These are phyloP conservation scores for Zele albiditarsus DNA, from an alignment of 2,888 invertebrate species.

Conservation along the genomic window DNA sequence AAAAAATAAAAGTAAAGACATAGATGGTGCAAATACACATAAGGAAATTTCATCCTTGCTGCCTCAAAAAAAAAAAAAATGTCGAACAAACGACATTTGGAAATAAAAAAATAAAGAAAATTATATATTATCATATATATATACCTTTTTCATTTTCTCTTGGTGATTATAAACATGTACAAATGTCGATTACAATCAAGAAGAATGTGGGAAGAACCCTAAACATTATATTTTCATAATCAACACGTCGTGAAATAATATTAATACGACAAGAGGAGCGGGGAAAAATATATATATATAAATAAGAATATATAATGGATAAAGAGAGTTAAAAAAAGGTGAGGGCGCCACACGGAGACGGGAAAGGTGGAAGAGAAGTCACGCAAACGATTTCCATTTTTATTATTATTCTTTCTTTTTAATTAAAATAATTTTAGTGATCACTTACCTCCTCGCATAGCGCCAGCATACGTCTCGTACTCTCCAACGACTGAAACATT, in stretches of 20 bases:
- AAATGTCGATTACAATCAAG: constrained; percentile 14
- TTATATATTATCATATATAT: constrained; percentile 19
- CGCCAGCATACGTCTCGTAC: constrained; percentile 92
- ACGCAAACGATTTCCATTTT: constrained; percentile 31
- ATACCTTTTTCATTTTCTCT: constrained; percentile 20
- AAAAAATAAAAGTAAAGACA: constrained; percentile 4
- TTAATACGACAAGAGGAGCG: background rate
- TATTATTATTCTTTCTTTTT: background rate
- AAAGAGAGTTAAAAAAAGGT: constrained; percentile 55
- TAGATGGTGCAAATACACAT: constrained; percentile 21
- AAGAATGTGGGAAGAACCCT: background rate
- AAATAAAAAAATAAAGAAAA: constrained; percentile 10
- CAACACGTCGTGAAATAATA: constrained; percentile 15
- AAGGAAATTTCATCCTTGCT: constrained; percentile 31
- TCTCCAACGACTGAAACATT: constrained; percentile 89
- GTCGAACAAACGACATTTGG: constrained; percentile 26
- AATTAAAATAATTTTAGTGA: constrained; percentile 46
- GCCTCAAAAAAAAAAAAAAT: constrained; percentile 25
- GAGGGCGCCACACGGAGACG: constrained; percentile 64
- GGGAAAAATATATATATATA: background rate
- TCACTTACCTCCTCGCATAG: constrained; percentile 92
- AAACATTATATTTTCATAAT: constrained; percentile 9
- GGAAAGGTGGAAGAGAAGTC: constrained; percentile 41
- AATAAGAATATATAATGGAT: constrained; percentile 55
- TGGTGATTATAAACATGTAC: constrained; percentile 20